Conservation (phyloP, 2,113 vertebrate species). For the Mungos mungo region DNA sequence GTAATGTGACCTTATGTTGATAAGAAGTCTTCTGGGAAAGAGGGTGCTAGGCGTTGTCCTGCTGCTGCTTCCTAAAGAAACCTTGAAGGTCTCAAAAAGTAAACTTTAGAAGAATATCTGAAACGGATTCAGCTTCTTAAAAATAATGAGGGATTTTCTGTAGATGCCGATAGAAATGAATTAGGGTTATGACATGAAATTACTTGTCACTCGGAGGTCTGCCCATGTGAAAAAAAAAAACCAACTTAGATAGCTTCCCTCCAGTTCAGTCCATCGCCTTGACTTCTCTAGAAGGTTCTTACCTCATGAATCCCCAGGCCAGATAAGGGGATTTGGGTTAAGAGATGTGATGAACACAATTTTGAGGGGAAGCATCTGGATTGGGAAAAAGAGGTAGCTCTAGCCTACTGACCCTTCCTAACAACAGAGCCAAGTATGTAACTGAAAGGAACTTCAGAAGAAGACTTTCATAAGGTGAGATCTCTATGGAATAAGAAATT, state of each 20-base stretch:
- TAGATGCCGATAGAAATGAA: no score
- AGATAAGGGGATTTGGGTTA: neutral
- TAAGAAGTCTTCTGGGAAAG: neutral
- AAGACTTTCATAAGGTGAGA: neutral
- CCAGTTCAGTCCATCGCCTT: neutral
- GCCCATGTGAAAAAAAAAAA: neutral
- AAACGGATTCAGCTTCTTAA: no score
- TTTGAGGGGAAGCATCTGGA: neutral
- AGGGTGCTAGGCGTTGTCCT: neutral
- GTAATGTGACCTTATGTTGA: neutral
- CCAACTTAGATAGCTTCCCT: neutral
- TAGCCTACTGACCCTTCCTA: neutral
- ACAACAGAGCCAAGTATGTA: neutral
- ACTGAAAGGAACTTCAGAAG: neutral
- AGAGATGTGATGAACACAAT: neutral
- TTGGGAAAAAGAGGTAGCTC: neutral
- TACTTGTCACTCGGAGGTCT: neutral
- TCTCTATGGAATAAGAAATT: neutral
- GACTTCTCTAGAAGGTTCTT: neutral
- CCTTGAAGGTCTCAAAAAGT: neutral
- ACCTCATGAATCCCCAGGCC: neutral
- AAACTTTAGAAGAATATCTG: neutral
- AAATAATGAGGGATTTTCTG: no score
- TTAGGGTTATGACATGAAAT: no score
- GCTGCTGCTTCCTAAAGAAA: neutral